Conservation (phyloP, 2,797 vertebrate genomes). For the Myotis pilosus region DNA sequence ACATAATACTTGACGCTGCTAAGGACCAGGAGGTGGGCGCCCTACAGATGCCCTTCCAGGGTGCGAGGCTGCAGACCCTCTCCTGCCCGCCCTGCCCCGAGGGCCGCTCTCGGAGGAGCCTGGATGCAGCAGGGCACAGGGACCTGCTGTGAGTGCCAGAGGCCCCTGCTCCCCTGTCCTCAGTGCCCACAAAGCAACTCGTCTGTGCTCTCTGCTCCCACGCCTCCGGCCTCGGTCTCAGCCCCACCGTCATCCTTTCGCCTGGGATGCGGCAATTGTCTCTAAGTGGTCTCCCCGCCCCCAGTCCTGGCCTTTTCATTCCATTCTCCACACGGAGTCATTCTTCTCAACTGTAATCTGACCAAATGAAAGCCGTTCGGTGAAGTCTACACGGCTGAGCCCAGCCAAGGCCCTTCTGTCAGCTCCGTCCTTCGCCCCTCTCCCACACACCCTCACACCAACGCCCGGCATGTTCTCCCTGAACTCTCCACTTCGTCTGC, state of each 20-base stretch:
- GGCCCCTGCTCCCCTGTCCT: not conserved
- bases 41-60: not conserved
- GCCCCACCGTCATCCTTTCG: rapidly evolving
- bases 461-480: rapidly evolving
- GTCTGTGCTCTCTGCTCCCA: not conserved
- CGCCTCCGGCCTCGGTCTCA: not conserved
- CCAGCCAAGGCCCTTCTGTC: not conserved
- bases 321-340: not conserved
- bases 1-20: not conserved
- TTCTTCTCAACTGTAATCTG: not conserved
- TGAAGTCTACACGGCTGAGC: not conserved
- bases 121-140: too few species aligned
- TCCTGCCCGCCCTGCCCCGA: rapidly evolving
- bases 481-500: not conserved
- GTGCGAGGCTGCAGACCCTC: not conserved
- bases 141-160: rapidly evolving
- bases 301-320: not conserved
- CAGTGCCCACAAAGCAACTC: not conserved
- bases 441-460: rapidly evolving
- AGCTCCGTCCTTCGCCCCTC: rapidly evolving
- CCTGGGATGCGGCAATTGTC: rapidly evolving
- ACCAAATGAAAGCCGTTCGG: not conserved
- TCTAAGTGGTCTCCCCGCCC: not conserved
- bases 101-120: too few species aligned
- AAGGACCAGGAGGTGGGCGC: not conserved